Percentiles rank a stretch among this genome's conserved stretches.
phyloP scores from a whole-genome alignment of 2,113 vertebrate genomes.

The Sialia sialis region DNA sequence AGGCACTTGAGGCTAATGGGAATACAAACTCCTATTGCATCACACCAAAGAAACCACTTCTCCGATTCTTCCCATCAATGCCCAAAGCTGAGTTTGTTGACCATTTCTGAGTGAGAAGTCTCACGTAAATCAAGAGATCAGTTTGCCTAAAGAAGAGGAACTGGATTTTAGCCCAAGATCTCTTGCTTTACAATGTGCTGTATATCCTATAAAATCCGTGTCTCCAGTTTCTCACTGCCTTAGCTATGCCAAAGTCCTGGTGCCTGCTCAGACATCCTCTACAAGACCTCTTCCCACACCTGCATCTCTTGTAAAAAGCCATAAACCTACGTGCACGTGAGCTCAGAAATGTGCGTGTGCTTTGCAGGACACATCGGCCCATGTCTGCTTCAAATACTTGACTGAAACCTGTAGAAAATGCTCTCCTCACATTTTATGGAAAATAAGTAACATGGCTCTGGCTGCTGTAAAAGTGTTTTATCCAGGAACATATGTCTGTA shows the following conservation, averaged over 20 bases:
- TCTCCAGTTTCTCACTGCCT: background rate
- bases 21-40: background rate
- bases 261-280: background rate
- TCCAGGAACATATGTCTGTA: constrained; percentile 47
- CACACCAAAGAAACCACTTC: background rate
- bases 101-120: background rate
- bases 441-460: background rate
- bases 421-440: background rate
- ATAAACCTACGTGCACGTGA: background rate
- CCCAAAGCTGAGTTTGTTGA: background rate
- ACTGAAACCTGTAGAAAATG: background rate
- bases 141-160: background rate
- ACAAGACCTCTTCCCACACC: background rate
- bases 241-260: background rate
- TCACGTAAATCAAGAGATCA: background rate
- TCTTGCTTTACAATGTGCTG: background rate
- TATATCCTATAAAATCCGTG: background rate
- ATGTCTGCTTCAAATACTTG: background rate
- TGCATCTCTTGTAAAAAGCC: background rate
- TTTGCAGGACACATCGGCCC: background rate
- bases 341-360: rapidly evolving
- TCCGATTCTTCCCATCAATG: background rate
- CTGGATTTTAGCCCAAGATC: background rate
- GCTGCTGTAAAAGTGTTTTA: background rate
- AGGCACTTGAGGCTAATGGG: background rate